These are phyloP conservation scores for Haliclystus octoradiatus DNA, from an alignment of 30 jellyfish, hydroid and myxozoan genomes.

Conservation along the genomic window DNA sequence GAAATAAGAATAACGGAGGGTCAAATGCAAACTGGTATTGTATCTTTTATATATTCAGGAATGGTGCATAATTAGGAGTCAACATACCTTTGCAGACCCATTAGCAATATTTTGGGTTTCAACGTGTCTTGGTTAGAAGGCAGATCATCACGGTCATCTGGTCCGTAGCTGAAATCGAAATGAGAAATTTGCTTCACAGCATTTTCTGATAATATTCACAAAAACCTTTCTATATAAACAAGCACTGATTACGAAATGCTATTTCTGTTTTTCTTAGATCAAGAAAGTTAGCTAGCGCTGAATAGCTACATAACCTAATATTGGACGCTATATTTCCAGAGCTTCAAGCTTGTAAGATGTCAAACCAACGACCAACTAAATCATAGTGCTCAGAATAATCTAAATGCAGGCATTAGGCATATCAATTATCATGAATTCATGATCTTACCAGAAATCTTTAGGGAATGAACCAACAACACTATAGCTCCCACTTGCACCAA, in stretches of 20 bases:
- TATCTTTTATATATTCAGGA: too few relatives aligned
- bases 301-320: not conserved
- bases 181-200: too few relatives aligned
- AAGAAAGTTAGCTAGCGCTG: not conserved
- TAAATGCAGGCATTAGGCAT: too few relatives aligned
- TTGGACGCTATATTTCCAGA: not conserved
- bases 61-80: too few relatives aligned
- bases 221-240: too few relatives aligned
- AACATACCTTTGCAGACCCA: slow-evolving; percentile 82
- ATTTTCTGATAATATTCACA: too few relatives aligned
- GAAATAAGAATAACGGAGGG: too few relatives aligned
- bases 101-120: slow-evolving; percentile 69
- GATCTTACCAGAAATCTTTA: slow-evolving; percentile 67
- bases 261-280: too few relatives aligned
- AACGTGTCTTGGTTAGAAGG: slow-evolving; percentile 49
- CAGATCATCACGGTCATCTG: slow-evolving; percentile 73
- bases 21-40: too few relatives aligned
- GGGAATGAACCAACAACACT: slow-evolving; percentile 94
- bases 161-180: slow-evolving; percentile 26
- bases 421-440: not conserved
- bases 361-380: not conserved
- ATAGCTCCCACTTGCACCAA: slow-evolving; percentile 92
- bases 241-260: too few relatives aligned
- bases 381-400: too few relatives aligned
- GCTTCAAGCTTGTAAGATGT: not conserved